Percentiles rank a stretch among this genome's conserved stretches.
These are phyloP conservation scores for Psophia crepitans DNA, from an alignment of 2,113 vertebrate species.

Conservation along the genomic window DNA sequence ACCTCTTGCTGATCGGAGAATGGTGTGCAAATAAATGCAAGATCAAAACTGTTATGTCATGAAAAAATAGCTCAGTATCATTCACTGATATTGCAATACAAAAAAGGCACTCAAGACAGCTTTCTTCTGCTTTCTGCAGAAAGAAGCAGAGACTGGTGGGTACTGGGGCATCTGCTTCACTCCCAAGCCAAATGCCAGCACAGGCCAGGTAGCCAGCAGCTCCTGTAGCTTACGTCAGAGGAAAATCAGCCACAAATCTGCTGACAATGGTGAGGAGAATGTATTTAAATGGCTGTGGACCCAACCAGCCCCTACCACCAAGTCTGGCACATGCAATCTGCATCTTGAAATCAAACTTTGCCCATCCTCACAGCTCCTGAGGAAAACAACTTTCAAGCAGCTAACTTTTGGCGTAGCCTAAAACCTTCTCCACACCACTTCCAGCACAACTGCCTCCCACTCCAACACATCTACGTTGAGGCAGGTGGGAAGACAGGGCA, in stretches of 20 bases:
- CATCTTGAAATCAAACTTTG: neutral
- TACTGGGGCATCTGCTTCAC: neutral
- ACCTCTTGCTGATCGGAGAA: fast-evolving
- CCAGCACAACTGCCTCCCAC: neutral
- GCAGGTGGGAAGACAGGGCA: neutral
- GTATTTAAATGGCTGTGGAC: neutral
- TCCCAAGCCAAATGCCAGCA: neutral
- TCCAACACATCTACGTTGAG: fast-evolving
- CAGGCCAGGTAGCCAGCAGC: neutral
- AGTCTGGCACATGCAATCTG: neutral
- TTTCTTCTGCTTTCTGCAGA: neutral
- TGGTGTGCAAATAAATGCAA: neutral
- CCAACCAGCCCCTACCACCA: neutral
- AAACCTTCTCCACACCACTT: neutral
- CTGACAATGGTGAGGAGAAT: neutral
- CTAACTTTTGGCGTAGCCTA: neutral
- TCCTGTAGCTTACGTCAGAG: neutral
- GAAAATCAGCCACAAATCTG: neutral
- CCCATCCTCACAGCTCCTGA: neutral
- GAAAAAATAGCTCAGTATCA: neutral
- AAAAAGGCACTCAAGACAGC: neutral
- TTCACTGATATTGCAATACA: neutral
- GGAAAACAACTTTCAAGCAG: neutral
- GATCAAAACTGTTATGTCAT: neutral
- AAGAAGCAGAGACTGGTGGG: neutral